phyloP scores from a whole-genome alignment of 2,113 vertebrate genomes.

The Patagioenas fasciata region DNA sequence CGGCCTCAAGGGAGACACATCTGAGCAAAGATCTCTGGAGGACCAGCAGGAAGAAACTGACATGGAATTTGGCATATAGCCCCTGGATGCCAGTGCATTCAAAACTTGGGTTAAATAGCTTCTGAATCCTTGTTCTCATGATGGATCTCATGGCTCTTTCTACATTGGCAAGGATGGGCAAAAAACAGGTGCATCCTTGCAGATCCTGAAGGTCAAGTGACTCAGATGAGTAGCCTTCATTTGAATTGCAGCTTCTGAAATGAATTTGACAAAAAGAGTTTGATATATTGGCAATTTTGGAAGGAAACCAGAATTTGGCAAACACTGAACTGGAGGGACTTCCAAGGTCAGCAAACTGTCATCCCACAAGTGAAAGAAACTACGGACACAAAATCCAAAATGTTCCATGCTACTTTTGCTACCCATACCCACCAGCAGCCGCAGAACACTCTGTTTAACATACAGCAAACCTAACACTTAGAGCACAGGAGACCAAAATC shows the following conservation, averaged over 20 bases:
- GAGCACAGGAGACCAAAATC: neutral
- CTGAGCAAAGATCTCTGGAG: neutral
- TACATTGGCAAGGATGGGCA: neutral
- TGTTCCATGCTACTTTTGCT: neutral
- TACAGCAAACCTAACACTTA: neutral
- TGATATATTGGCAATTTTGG: neutral
- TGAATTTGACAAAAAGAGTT: neutral
- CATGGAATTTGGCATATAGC: neutral
- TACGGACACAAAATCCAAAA: neutral
- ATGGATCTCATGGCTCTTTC: neutral
- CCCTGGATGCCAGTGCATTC: neutral
- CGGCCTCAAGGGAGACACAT: neutral
- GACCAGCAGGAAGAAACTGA: neutral
- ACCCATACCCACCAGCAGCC: neutral
- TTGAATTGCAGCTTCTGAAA: neutral
- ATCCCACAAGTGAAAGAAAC: neutral
- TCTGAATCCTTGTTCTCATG: neutral
- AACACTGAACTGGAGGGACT: neutral
- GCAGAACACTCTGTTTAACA: neutral
- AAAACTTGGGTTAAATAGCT: constrained; percentile 7
- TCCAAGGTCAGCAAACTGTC: neutral
- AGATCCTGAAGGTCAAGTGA: neutral
- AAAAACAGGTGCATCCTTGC: neutral
- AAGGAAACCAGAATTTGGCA: neutral
- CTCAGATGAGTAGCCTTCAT: neutral